Conservation (phyloP, 92 coral and sea anemone genomes). For the Epizoanthus ramosus region DNA sequence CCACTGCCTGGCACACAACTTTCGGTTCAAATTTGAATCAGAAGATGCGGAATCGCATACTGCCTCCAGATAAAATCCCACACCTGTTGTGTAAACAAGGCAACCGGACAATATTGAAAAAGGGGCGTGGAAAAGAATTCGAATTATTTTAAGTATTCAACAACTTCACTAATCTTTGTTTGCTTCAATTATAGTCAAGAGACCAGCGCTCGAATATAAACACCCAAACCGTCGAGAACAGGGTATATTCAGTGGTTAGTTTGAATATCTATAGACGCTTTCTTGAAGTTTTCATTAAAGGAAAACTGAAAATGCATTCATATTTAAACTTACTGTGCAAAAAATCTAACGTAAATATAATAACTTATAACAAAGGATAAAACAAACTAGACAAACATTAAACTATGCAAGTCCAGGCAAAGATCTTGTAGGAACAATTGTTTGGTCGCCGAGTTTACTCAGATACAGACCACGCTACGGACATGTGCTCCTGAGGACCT, state of each 20-base stretch:
- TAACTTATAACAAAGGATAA: no score
- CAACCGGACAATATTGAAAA: background rate
- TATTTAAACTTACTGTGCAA: no score
- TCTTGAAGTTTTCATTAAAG: no score
- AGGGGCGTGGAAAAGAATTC: conserved; percentile 20
- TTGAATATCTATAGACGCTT: no score
- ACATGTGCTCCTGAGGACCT: background rate
- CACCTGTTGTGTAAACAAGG: background rate
- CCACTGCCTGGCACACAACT: background rate
- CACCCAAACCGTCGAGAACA: background rate
- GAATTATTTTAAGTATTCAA: conserved; percentile 1
- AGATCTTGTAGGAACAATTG: no score
- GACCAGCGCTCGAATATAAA: background rate
- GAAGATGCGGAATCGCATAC: background rate
- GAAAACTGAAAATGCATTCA: no score
- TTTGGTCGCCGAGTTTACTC: no score
- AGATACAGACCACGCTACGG: no score
- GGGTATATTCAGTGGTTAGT: background rate
- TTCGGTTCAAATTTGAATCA: background rate
- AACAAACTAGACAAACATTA: no score
- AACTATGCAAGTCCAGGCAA: no score
- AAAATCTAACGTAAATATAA: no score
- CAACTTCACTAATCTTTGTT: background rate
- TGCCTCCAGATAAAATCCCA: background rate
- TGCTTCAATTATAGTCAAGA: background rate